Percentiles rank a stretch among this genome's conserved stretches.
These are phyloP conservation scores for Trissolcus basalis DNA, from an alignment of 1,140 invertebrate species.

Conservation along the genomic window DNA sequence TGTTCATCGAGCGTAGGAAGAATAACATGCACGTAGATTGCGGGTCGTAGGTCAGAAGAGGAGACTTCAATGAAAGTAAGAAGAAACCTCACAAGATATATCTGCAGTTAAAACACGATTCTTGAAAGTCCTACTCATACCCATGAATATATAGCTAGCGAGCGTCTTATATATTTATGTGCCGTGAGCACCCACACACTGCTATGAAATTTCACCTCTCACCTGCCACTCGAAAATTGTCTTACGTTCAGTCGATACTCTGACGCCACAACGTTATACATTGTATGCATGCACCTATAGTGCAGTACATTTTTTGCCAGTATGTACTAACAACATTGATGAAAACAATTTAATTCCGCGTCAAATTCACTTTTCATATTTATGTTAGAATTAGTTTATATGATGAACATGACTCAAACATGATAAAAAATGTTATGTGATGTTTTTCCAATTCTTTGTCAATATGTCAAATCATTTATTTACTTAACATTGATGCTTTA, in stretches of 20 bases:
- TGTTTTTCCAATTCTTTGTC: no score
- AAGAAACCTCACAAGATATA: conserved; percentile 58
- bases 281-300: conserved; percentile 7
- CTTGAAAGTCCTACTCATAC: conserved; percentile 57
- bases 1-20: no score
- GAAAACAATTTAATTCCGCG: no score
- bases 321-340: no score
- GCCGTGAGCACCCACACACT: conserved; percentile 12
- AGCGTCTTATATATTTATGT: not conserved
- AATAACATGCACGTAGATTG: not conserved
- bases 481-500: no score
- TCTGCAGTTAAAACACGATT: conserved; percentile 57
- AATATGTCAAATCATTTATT: no score
- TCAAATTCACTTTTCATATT: no score
- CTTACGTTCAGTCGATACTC: conserved; percentile 38
- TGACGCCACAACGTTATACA: conserved; percentile 27
- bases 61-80: conserved; percentile 62
- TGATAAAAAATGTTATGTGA: no score
- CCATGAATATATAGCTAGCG: conserved; percentile 45
- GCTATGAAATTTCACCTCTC: conserved; percentile 57
- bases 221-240: conserved; percentile 33
- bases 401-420: no score
- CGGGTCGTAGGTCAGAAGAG: conserved; percentile 59
- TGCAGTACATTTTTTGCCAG: no score
- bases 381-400: no score